These are phyloP conservation scores for Cardinalis cardinalis DNA, from an alignment of 2,113 vertebrate genomes.

Conservation along the genomic window DNA sequence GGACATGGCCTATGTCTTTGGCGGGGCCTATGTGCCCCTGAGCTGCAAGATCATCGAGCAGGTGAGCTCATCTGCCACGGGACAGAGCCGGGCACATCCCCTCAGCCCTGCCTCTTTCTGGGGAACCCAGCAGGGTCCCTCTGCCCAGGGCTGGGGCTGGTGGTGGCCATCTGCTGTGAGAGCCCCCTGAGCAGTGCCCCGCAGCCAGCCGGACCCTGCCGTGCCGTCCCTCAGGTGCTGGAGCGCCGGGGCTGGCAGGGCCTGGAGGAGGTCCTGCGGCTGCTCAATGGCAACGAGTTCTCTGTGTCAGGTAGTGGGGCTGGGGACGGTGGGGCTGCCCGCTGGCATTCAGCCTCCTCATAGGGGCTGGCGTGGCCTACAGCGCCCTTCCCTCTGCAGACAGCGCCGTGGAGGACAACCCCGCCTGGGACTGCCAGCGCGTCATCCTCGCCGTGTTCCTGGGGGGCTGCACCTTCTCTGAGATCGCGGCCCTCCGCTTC, in stretches of 20 bases:
- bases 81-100: fast-evolving
- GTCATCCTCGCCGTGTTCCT: slow-evolving; percentile 87
- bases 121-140: fast-evolving
- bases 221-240: slow-evolving; percentile 76
- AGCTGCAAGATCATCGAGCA: slow-evolving; percentile 95
- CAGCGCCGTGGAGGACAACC: slow-evolving; percentile 52
- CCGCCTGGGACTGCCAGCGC: slow-evolving; percentile 70
- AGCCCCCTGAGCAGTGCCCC: neutral
- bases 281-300: slow-evolving; percentile 89
- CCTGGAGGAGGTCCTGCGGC: slow-evolving; percentile 86
- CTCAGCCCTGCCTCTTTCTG: fast-evolving
- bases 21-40: slow-evolving; percentile 89
- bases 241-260: slow-evolving; percentile 90
- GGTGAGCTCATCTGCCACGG: slow-evolving; percentile 35
- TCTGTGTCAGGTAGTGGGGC: slow-evolving; percentile 43
- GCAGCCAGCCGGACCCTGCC: neutral
- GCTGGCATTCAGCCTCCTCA: too few species aligned
- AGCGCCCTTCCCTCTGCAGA: neutral
- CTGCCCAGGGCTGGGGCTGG: fast-evolving
- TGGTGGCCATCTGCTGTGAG: fast-evolving
- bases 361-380: neutral
- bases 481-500: slow-evolving; percentile 90
- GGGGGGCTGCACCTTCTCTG: slow-evolving; percentile 93
- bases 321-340: fast-evolving
- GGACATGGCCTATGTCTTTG: slow-evolving; percentile 96